Conservation (phyloP, 2,888 invertebrate genomes). For the Miltochrista miniata region DNA sequence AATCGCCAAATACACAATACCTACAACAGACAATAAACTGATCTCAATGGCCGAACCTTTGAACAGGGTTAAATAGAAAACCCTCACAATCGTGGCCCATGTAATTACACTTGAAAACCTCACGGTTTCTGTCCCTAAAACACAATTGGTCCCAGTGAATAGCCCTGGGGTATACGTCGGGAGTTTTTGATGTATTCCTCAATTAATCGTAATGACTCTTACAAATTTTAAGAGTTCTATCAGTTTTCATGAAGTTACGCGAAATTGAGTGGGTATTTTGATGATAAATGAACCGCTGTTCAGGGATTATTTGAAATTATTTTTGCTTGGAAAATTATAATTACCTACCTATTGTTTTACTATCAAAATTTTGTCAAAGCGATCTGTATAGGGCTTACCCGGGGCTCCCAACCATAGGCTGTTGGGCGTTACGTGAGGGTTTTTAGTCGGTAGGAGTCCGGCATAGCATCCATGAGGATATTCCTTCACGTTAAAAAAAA, state of each 20-base stretch:
- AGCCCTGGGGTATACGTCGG: neutral
- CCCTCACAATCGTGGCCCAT: constrained; percentile 22
- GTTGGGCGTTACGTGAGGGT: too few relatives aligned
- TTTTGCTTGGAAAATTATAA: too few relatives aligned
- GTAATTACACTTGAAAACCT: constrained; percentile 26
- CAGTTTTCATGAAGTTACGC: constrained; percentile 4
- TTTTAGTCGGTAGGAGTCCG: too few relatives aligned
- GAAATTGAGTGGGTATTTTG: constrained; percentile 1
- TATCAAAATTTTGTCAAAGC: too few relatives aligned
- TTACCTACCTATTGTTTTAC: too few relatives aligned
- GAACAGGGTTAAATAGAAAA: constrained; percentile 17
- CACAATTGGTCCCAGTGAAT: constrained; percentile 23
- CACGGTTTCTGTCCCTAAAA: constrained; percentile 13
- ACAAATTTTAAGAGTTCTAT: constrained; percentile 5
- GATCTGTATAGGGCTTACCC: too few relatives aligned
- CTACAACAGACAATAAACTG: constrained; percentile 18
- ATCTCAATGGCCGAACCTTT: constrained; percentile 18
- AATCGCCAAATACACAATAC: constrained; percentile 25
- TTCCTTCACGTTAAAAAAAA: too few relatives aligned
- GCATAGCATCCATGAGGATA: too few relatives aligned
- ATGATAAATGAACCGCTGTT: constrained; percentile 6
- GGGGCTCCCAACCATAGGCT: too few relatives aligned
- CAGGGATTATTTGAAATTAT: too few relatives aligned
- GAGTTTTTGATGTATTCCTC: constrained; percentile 27
- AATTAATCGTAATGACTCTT: constrained; percentile 29